Evolutionary conservation across 2,797 vertebrate species (phyloP).

Genomic region (Pteropus rufus): DNA sequence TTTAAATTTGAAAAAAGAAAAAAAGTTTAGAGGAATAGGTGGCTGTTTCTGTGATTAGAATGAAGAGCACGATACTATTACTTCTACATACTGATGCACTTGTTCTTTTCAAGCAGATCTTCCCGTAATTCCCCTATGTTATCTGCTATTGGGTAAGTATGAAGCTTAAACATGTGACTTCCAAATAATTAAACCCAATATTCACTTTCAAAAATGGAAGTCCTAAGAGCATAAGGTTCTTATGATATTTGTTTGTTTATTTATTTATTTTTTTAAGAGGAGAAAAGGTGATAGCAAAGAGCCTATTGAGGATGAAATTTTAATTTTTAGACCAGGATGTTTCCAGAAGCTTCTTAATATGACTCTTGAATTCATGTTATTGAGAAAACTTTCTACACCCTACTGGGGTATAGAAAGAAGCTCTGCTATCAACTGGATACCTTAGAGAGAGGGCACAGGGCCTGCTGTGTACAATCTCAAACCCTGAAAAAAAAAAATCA

Average conservation of each 20-base stretch:
- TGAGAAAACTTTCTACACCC: conserved; percentile 41
- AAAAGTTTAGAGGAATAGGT: not conserved
- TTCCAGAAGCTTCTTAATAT: conserved; percentile 57
- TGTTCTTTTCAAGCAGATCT: conserved; percentile 34
- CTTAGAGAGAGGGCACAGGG: not conserved
- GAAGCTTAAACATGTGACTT: not conserved
- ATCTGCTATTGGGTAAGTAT: not conserved
- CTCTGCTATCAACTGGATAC: not conserved
- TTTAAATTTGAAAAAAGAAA: not conserved
- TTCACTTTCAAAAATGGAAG: conserved; percentile 18
- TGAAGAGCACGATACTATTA: not conserved
- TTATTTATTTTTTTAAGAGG: not conserved
- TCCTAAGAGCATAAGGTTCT: not conserved
- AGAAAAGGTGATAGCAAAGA: conserved; percentile 19
- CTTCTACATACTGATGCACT: not conserved
- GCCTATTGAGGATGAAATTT: conserved; percentile 39
- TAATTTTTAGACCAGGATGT: conserved; percentile 48
- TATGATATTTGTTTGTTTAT: not conserved
- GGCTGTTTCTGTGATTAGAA: not conserved
- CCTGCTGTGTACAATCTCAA: conserved; percentile 36
- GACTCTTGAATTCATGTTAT: conserved; percentile 49
- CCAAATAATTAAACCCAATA: conserved; percentile 34
- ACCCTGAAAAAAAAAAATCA: conserved; percentile 34
- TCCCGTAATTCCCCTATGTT: not conserved
- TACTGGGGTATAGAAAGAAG: conserved; percentile 24